phyloP scores from a whole-genome alignment of 2,888 invertebrate genomes.

The Dryococelus australis region DNA sequence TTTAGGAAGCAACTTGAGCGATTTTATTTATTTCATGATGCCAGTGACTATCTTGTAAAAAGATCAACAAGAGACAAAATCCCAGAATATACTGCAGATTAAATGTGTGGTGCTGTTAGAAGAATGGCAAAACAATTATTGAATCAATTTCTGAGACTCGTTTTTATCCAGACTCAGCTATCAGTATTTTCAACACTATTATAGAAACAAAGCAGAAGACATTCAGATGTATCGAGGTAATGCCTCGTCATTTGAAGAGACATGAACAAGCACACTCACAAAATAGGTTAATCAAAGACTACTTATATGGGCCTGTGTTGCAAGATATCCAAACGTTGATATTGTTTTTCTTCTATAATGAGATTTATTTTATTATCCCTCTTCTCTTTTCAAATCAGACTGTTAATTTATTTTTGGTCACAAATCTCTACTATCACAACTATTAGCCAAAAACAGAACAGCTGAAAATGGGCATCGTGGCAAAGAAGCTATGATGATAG shows the following conservation, averaged over 20 bases:
- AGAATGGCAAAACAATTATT: background rate
- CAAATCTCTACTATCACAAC: background rate
- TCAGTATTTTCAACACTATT: constrained; percentile 12
- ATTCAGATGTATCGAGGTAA: background rate
- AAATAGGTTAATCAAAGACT: background rate
- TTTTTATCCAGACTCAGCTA: background rate
- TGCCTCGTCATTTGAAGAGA: constrained; percentile 1
- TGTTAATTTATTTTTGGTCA: background rate
- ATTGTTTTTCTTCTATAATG: background rate
- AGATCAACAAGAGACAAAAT: too few relatives aligned
- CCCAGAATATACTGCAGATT: background rate
- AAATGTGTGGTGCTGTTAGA: background rate
- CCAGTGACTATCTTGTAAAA: too few relatives aligned
- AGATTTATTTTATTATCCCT: background rate
- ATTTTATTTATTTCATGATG: too few relatives aligned
- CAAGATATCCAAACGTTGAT: background rate
- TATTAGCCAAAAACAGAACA: background rate
- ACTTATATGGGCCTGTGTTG: background rate
- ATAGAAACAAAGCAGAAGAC: constrained; percentile 12
- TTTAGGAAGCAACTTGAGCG: too few relatives aligned
- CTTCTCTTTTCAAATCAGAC: background rate
- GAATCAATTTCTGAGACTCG: background rate
- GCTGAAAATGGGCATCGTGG: background rate
- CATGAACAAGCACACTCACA: background rate
- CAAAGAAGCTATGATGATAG: background rate